Percentiles rank a stretch among this genome's conserved stretches.
These are phyloP conservation scores for Heteractis magnifica DNA, from an alignment of 92 coral and sea anemone species.

Conservation along the genomic window DNA sequence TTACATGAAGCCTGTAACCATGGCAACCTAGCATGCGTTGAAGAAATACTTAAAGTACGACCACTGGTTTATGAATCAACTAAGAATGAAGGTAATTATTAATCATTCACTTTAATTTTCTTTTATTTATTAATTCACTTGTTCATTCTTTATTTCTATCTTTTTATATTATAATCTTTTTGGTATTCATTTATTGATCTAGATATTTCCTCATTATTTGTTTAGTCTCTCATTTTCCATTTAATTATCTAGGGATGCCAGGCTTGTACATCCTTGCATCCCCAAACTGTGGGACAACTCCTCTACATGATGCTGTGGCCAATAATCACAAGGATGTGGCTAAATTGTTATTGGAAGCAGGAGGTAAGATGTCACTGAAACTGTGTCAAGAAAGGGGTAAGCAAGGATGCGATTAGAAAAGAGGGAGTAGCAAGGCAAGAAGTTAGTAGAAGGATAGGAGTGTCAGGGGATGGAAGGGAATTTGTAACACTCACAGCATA, in stretches of 20 bases:
- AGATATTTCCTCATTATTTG: too few species aligned
- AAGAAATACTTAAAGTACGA: constrained; percentile 70
- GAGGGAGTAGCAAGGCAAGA: too few species aligned
- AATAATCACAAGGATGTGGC: constrained; percentile 78
- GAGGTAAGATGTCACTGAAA: constrained; percentile 58
- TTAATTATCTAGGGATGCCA: constrained; percentile 10
- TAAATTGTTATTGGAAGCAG: constrained; percentile 65
- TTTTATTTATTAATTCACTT: neutral
- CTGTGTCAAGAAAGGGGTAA: neutral
- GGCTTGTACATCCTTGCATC: constrained; percentile 70
- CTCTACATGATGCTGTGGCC: constrained; percentile 86
- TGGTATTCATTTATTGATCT: too few species aligned
- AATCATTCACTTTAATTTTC: neutral
- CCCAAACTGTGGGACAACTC: constrained; percentile 83
- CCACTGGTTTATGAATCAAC: constrained; percentile 37
- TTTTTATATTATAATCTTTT: too few species aligned
- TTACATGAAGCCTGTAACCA: constrained; percentile 97
- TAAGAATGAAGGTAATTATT: constrained; percentile 25
- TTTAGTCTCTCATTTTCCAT: neutral
- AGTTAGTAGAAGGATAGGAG: too few species aligned
- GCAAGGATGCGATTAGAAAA: too few species aligned
- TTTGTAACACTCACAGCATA: too few species aligned
- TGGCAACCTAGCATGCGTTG: constrained; percentile 70
- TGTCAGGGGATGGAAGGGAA: too few species aligned
- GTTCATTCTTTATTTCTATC: neutral